Percentiles rank a stretch among this genome's conserved stretches.
phyloP scores from a whole-genome alignment of 2,888 invertebrate genomes.

The Deilephila porcellus region DNA sequence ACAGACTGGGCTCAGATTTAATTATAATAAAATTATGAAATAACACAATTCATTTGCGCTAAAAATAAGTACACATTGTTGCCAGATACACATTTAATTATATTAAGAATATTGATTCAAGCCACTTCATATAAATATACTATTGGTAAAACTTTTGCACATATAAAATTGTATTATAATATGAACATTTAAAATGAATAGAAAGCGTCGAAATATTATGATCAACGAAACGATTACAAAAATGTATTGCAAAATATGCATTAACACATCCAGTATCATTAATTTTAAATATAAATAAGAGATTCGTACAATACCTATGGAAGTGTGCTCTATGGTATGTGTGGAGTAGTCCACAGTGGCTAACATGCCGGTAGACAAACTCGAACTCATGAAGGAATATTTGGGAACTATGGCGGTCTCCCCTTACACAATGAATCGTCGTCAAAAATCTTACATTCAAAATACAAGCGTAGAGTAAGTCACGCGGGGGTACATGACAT shows the following conservation, averaged over 20 bases:
- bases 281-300: slow-evolving; percentile 16
- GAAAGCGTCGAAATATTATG: not conserved
- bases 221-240: not conserved
- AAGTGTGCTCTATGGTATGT: slow-evolving; percentile 29
- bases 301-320: slow-evolving; percentile 23
- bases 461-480: slow-evolving; percentile 35
- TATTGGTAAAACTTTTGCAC: not conserved
- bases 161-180: not conserved
- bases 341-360: not conserved
- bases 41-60: slow-evolving; percentile 10
- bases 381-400: not conserved
- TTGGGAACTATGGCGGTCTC: slow-evolving; percentile 1
- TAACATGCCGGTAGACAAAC: slow-evolving; percentile 9
- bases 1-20: slow-evolving; percentile 13
- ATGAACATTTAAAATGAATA: not conserved
- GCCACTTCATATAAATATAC: not conserved
- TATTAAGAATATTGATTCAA: not conserved
- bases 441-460: slow-evolving; percentile 44
- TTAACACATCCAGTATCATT: not conserved
- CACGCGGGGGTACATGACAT: slow-evolving; percentile 35
- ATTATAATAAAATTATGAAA: slow-evolving; percentile 7
- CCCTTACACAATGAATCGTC: not conserved
- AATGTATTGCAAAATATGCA: not conserved
- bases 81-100: not conserved
- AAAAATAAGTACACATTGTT: slow-evolving; percentile 18